phyloP scores from a whole-genome alignment of 2,797 vertebrate genomes.

The Babyrousa celebensis region DNA sequence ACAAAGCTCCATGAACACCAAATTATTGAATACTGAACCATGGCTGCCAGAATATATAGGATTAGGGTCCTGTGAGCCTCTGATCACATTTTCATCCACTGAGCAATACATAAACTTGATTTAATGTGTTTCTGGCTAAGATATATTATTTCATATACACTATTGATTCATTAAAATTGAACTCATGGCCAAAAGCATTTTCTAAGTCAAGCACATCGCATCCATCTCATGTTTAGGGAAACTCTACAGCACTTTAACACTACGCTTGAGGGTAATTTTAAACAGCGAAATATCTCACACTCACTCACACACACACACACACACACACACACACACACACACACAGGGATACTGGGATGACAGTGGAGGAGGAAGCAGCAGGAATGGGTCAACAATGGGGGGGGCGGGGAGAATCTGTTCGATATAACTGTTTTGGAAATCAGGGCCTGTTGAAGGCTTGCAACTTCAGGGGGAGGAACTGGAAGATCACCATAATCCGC shows the following conservation, averaged over 20 bases:
- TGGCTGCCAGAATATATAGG: not conserved
- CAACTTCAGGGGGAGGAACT: not conserved
- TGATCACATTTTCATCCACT: not conserved
- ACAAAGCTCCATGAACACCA: not conserved
- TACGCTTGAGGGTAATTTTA: not conserved
- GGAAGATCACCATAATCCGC: accelerated
- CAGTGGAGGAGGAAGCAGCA: not conserved
- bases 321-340: not conserved
- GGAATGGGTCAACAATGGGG: too few relatives aligned
- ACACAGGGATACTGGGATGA: not conserved
- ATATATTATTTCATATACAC: not conserved
- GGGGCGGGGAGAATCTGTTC: not conserved
- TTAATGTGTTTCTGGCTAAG: not conserved
- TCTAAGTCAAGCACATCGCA: not conserved
- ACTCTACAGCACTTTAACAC: not conserved
- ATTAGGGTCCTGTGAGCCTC: not conserved
- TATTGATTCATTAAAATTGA: not conserved
- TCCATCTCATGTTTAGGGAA: not conserved
- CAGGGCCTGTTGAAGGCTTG: not conserved
- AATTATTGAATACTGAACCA: not conserved
- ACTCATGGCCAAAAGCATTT: not conserved
- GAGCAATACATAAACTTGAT: too few relatives aligned
- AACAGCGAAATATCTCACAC: not conserved
- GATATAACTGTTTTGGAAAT: too few relatives aligned
- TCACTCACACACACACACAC: not conserved